Conservation (phyloP, 2,113 vertebrate genomes). For the Rhipidura dahli region DNA sequence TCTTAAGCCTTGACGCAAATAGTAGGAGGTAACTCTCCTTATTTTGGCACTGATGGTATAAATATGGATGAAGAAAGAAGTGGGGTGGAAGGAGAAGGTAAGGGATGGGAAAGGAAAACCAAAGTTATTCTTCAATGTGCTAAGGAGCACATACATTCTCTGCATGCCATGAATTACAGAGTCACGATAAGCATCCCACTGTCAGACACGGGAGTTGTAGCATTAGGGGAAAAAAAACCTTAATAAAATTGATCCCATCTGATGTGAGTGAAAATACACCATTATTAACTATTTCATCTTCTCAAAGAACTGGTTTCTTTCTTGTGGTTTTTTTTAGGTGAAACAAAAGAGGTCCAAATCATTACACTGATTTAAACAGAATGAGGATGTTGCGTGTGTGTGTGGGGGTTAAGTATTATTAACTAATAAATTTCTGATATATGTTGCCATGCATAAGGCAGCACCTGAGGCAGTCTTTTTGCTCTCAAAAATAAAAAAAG, state of each 20-base stretch:
- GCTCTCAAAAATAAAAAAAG: not conserved
- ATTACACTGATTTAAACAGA: not conserved
- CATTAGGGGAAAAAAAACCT: not conserved
- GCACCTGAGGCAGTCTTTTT: conserved; percentile 13
- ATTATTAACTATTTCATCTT: not conserved
- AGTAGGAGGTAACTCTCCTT: not conserved
- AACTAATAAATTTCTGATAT: conserved; percentile 27
- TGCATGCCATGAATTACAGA: not conserved
- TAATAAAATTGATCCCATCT: not conserved
- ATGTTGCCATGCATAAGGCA: conserved; percentile 15
- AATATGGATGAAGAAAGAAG: not conserved
- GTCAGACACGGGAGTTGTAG: not conserved
- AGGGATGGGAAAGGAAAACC: not conserved
- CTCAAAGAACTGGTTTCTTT: conserved; percentile 1
- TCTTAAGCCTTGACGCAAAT: not conserved
- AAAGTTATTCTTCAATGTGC: not conserved
- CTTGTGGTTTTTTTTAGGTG: conserved; percentile 18
- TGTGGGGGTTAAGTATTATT: not conserved
- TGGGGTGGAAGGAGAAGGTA: not conserved
- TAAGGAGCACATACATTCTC: not conserved
- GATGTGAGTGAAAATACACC: not conserved
- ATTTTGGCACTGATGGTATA: not conserved
- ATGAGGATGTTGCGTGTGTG: not conserved
- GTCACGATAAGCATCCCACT: not conserved
- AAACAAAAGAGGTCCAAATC: conserved; percentile 47